Percentiles rank a stretch among this genome's conserved stretches.
Conservation (phyloP, 1,140 invertebrate species). For the Eufriesea mexicana region DNA sequence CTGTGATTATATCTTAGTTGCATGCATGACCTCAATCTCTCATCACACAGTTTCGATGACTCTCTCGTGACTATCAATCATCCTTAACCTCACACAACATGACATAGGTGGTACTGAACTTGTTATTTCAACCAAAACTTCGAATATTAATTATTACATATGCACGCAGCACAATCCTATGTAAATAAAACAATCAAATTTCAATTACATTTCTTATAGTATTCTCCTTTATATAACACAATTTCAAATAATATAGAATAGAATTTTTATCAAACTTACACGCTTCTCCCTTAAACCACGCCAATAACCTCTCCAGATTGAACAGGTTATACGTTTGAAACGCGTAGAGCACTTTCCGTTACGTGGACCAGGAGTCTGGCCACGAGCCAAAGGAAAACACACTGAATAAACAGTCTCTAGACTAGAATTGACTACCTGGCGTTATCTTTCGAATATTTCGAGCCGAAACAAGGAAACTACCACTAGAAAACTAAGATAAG, state of each 20-base stretch:
- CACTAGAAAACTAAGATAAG: slow-evolving; percentile 23
- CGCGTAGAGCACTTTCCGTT: neutral
- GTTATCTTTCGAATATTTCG: slow-evolving; percentile 28
- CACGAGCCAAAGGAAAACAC: neutral
- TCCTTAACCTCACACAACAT: too few species aligned
- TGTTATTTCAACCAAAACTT: too few species aligned
- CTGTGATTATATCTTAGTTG: neutral
- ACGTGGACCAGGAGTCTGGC: neutral
- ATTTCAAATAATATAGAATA: neutral
- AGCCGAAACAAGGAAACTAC: neutral
- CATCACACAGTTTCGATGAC: neutral
- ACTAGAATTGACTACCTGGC: neutral
- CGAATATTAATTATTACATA: too few species aligned
- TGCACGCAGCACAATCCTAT: too few species aligned
- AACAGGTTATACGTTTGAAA: neutral
- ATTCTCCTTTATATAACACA: too few species aligned
- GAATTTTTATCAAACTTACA: neutral
- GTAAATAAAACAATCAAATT: too few species aligned
- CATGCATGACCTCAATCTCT: neutral
- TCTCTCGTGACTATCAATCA: neutral
- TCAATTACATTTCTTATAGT: too few species aligned
- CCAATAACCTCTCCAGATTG: too few species aligned
- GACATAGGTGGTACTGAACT: too few species aligned
- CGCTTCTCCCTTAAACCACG: too few species aligned
- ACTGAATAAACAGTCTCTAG: neutral